These are phyloP conservation scores for Peucedramus taeniatus DNA, from an alignment of 2,113 vertebrate genomes.

Conservation along the genomic window DNA sequence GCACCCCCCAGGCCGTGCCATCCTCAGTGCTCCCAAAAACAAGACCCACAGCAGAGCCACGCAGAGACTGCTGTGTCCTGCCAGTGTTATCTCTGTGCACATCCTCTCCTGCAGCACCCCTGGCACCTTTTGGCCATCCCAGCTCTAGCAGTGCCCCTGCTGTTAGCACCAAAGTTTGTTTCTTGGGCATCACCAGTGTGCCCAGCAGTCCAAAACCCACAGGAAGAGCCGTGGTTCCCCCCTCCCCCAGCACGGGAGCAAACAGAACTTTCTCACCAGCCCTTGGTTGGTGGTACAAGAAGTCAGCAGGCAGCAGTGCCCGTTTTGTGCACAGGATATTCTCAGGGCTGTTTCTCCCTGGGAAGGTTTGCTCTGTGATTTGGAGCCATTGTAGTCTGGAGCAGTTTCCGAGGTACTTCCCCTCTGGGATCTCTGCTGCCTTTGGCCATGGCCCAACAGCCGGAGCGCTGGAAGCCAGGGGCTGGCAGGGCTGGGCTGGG, in stretches of 20 bases:
- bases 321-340: conserved; percentile 51
- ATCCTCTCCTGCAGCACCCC: neutral
- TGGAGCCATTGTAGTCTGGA: conserved; percentile 59
- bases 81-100: neutral
- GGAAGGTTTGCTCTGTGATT: conserved; percentile 18
- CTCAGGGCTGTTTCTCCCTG: conserved; percentile 1
- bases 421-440: conserved; percentile 43
- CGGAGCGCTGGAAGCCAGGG: neutral
- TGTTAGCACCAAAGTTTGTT: neutral
- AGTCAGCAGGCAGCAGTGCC: neutral
- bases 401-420: conserved; percentile 53
- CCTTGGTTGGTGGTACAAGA: neutral
- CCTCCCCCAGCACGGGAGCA: neutral
- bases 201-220: neutral
- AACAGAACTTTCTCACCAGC: conserved; percentile 35
- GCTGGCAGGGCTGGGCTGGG: neutral
- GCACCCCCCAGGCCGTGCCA: neutral
- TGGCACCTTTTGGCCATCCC: neutral
- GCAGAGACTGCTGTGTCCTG: neutral
- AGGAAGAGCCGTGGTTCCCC: neutral
- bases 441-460: neutral
- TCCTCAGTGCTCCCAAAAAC: neutral
- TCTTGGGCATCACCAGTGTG: neutral
- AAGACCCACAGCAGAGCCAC: rapidly evolving
- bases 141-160: neutral